Percentiles rank a stretch among this genome's conserved stretches.
Evolutionary conservation across 2,888 invertebrate species (phyloP).

Genomic region (Lottia gigantea): DNA sequence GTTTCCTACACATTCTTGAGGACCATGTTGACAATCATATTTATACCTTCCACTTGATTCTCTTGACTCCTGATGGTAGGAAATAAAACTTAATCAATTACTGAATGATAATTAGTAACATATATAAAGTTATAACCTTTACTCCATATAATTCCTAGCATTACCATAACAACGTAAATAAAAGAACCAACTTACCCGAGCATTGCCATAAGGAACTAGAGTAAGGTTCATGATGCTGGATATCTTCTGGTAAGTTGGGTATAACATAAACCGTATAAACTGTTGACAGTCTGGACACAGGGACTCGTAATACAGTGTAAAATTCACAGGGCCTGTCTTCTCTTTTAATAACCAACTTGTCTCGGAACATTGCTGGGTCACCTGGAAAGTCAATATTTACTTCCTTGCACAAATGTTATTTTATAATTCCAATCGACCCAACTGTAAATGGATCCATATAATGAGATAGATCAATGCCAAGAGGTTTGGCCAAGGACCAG

Average conservation of each 20-base stretch:
- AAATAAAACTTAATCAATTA: too few relatives aligned
- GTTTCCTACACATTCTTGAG: slow-evolving; percentile 65
- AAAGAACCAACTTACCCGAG: slow-evolving; percentile 40
- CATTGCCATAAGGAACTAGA: slow-evolving; percentile 66
- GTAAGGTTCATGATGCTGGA: slow-evolving; percentile 58
- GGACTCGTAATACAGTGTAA: slow-evolving; percentile 64
- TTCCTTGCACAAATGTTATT: too few relatives aligned
- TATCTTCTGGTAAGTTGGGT: slow-evolving; percentile 47
- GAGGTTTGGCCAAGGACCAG: too few relatives aligned
- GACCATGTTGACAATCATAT: slow-evolving; percentile 66
- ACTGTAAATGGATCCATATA: too few relatives aligned
- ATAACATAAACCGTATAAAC: slow-evolving; percentile 55
- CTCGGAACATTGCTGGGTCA: slow-evolving; percentile 21
- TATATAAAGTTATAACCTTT: too few relatives aligned
- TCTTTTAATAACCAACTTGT: neutral
- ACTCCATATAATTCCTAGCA: too few relatives aligned
- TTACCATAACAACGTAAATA: too few relatives aligned
- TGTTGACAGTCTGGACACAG: slow-evolving; percentile 63
- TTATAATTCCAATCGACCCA: too few relatives aligned
- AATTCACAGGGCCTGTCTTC: slow-evolving; percentile 45
- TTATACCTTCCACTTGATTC: slow-evolving; percentile 41
- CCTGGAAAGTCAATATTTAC: slow-evolving; percentile 19
- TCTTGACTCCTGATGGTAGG: slow-evolving; percentile 43
- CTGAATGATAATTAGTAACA: too few relatives aligned
- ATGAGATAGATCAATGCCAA: too few relatives aligned